phyloP scores from a whole-genome alignment of 1,140 invertebrate genomes.

The Sitobion miscanthi region DNA sequence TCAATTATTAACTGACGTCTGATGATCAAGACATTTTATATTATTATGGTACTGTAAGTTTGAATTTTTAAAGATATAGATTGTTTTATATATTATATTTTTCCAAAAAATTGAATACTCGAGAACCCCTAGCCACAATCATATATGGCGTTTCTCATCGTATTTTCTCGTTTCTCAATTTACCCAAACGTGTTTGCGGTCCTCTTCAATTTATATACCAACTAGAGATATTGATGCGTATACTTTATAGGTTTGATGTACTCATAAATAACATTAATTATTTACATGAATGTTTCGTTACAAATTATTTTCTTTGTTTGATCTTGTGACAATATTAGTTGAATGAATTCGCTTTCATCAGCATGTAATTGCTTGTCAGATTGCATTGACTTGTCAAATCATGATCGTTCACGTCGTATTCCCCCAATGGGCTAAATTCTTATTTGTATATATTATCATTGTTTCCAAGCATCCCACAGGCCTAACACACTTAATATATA shows the following conservation, averaged over 20 bases:
- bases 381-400: not conserved
- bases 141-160: conserved; percentile 13
- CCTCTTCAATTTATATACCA: conserved; percentile 31
- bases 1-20: not conserved
- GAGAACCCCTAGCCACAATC: not conserved
- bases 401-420: not conserved
- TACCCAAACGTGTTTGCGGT: conserved; percentile 13
- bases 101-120: not conserved
- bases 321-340: not conserved
- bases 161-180: not conserved
- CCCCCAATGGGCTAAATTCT: not conserved
- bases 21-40: not conserved
- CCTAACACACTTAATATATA: no score
- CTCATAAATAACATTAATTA: not conserved
- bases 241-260: not conserved
- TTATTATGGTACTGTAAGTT: not conserved
- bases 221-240: not conserved
- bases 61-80: not conserved
- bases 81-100: not conserved
- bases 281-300: conserved; percentile 5
- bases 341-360: not conserved
- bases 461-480: not conserved
- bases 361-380: not conserved
- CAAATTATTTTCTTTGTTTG: conserved; percentile 16
- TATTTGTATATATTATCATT: not conserved